Conservation (phyloP, 2,113 vertebrate species). For the Agelaius phoeniceus region DNA sequence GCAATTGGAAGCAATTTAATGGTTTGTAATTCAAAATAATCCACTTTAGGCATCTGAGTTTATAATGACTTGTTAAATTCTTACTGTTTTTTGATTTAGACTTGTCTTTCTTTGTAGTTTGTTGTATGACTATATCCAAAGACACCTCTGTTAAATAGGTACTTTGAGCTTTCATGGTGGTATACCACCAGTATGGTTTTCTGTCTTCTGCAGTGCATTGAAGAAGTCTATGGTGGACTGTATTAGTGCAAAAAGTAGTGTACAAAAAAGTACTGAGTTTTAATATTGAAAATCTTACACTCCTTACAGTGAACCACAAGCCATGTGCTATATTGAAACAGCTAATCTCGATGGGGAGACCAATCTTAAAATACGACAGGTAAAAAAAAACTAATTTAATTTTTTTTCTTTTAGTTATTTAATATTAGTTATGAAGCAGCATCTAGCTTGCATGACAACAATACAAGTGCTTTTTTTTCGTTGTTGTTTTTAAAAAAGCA, state of each 20-base stretch:
- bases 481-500: neutral
- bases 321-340: conserved; percentile 98
- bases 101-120: neutral
- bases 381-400: conserved; percentile 44
- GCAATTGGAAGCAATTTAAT: neutral
- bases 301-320: conserved; percentile 91
- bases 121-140: neutral
- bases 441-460: neutral
- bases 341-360: conserved; percentile 98
- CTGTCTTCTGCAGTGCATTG: neutral
- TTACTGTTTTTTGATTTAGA: neutral
- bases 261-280: neutral
- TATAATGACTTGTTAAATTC: neutral
- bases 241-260: neutral
- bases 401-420: neutral
- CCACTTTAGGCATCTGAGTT: neutral
- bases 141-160: neutral
- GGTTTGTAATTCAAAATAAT: neutral
- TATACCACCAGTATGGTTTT: neutral
- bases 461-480: fast-evolving
- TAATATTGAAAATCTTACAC: neutral
- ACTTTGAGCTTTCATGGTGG: neutral
- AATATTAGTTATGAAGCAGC: neutral
- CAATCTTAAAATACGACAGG: conserved; percentile 98
- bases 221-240: neutral